Conservation (phyloP, 2,113 vertebrate genomes). For the Sus scrofa region DNA sequence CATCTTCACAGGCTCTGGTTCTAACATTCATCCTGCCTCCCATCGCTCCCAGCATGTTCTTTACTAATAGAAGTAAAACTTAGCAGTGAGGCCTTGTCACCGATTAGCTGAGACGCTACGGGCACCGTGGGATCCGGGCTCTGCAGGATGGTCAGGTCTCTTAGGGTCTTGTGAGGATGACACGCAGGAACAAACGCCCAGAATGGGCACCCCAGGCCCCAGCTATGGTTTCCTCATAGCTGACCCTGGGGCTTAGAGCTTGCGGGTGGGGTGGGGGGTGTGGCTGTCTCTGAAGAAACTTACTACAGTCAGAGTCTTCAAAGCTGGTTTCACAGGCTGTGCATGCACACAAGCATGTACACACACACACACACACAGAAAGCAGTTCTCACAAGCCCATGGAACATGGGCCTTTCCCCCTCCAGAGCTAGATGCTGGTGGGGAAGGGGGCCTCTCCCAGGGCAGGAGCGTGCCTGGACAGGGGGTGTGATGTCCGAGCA, state of each 20-base stretch:
- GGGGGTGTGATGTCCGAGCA: neutral
- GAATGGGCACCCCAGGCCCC: neutral
- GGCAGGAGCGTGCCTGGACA: no score
- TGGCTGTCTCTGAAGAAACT: neutral
- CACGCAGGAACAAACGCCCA: neutral
- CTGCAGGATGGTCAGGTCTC: neutral
- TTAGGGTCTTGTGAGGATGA: neutral
- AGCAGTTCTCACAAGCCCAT: neutral
- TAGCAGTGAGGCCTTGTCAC: neutral
- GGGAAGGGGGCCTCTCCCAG: no score
- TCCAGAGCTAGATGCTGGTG: neutral
- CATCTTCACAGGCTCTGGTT: neutral
- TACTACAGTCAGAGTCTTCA: neutral
- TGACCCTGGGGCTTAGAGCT: neutral
- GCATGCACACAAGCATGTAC: accelerated
- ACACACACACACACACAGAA: neutral
- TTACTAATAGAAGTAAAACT: neutral
- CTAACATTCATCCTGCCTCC: no score
- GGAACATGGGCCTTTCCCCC: accelerated
- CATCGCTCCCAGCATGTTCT: neutral
- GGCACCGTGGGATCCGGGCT: accelerated
- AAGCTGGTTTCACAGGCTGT: neutral
- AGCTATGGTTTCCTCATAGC: neutral
- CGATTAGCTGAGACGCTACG: accelerated
- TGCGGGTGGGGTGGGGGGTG: accelerated